Evolutionary conservation across 1,140 invertebrate species (phyloP), one percentile per base, ranked within the genome.

Genomic region (Drosophila lacertosa): DNA sequence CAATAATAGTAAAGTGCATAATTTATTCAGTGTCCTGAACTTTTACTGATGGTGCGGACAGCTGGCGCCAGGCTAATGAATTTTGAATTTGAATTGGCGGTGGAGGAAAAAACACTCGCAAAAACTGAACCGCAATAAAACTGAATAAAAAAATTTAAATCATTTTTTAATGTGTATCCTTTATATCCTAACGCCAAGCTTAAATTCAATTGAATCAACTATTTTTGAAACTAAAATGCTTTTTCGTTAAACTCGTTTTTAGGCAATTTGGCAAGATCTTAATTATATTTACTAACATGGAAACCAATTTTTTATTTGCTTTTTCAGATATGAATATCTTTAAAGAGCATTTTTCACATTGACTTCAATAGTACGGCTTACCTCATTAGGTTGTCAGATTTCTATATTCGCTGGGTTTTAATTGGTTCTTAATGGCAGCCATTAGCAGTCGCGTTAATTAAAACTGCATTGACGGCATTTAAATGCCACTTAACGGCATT

Each of bases 401-500:
- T 58, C 60, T 70, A 58, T 67, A 35, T 44, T 59, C 57, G 48
- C 35, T 60, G 47, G 10, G 60, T 57, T 76, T 64, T 64, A 78
- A 83, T 78, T 71, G 57, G 55, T 71, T 24, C 42, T 29, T 83
- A 79, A 76, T 75, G 72, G 42, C 40, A 18, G 54, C 37, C 47
- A 82, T 79, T 82, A 67, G n/a, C n/a, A n/a, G 33, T n/a, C 15
- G 18, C 44, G 54, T 48, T 80, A 66, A 86, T 84, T 60, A 75
- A 83, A 79, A 67, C 62, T 79, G 66, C 65, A 83, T 69, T 64
- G 73, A 37, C 24, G 18, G 44, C 81, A 53, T 69, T 84, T 86
- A 86, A 83, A 86, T 80, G 55, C 7, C 80, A 39, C 57, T 80
- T 73, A 80, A 55, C 24, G 24, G 44, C 20, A n/a, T n/a, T 18